phyloP scores from a whole-genome alignment of 2,888 invertebrate species.

The Stenchaetothrips biformis region DNA sequence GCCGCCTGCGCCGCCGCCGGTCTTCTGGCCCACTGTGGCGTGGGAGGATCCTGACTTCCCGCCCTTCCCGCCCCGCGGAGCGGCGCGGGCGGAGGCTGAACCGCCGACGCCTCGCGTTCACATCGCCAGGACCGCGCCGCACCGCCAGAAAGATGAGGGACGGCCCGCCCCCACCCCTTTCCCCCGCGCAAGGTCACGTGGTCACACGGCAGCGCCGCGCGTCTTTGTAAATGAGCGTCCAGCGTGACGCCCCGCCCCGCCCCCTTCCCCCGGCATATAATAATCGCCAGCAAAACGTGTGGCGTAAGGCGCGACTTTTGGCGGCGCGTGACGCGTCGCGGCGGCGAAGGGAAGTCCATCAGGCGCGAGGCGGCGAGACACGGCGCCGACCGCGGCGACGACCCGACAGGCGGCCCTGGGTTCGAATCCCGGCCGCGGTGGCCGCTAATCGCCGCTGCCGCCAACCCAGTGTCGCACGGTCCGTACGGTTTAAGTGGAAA shows the following conservation, averaged over 20 bases:
- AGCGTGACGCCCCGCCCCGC: not conserved
- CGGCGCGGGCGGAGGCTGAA: too few species aligned
- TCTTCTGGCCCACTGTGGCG: too few species aligned
- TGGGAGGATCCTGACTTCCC: too few species aligned
- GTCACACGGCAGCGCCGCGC: not conserved
- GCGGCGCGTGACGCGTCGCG: not conserved
- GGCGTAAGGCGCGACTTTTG: not conserved
- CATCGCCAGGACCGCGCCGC: not conserved
- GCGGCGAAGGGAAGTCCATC: not conserved
- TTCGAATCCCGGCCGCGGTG: not conserved
- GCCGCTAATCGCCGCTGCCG: too few species aligned
- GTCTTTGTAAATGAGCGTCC: slow-evolving; percentile 17
- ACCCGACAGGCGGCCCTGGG: not conserved
- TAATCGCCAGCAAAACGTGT: not conserved
- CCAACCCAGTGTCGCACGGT: too few species aligned
- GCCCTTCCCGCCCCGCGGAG: too few species aligned
- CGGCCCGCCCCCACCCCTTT: not conserved
- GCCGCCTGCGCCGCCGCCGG: too few species aligned
- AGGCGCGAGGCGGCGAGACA: too few species aligned
- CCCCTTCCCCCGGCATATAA: not conserved
- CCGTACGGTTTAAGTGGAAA: too few species aligned
- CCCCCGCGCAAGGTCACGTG: slow-evolving; percentile 18
- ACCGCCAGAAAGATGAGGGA: not conserved
- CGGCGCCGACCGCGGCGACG: too few species aligned
- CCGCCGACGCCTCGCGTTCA: not conserved